These are phyloP conservation scores for Sylvilagus bachmani DNA, from an alignment of 2,113 vertebrate species.

Conservation along the genomic window DNA sequence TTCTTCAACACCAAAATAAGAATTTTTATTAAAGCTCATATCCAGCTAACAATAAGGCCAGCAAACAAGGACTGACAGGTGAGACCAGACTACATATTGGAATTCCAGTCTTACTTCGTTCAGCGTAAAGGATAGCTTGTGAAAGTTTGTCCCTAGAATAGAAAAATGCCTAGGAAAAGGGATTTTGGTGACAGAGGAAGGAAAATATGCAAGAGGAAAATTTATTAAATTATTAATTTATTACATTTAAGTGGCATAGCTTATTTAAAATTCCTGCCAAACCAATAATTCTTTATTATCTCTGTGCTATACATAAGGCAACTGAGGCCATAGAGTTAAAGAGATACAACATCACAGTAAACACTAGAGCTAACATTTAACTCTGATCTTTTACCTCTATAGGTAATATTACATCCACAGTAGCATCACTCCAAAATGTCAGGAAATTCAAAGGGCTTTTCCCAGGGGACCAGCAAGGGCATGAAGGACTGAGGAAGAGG, in stretches of 20 bases:
- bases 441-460: background rate
- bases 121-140: background rate
- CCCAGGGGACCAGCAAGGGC: background rate
- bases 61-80: conserved; percentile 40
- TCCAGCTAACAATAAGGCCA: conserved; percentile 30
- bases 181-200: background rate
- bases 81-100: conserved; percentile 27
- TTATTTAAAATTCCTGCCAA: conserved; percentile 39
- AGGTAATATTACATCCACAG: background rate
- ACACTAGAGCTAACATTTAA: conserved; percentile 7
- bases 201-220: background rate
- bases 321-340: background rate
- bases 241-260: background rate
- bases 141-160: conserved; percentile 20
- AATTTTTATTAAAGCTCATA: conserved; percentile 71
- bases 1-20: conserved; percentile 52
- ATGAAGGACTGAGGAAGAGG: background rate
- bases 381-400: background rate
- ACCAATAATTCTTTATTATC: conserved; percentile 4
- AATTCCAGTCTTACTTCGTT: conserved; percentile 31
- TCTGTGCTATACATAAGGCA: background rate
- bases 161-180: conserved; percentile 22
- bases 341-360: background rate
- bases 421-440: background rate
- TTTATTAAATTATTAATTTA: too few relatives aligned